Conservation (phyloP, 2,113 vertebrate genomes). For the Eira barbara region DNA sequence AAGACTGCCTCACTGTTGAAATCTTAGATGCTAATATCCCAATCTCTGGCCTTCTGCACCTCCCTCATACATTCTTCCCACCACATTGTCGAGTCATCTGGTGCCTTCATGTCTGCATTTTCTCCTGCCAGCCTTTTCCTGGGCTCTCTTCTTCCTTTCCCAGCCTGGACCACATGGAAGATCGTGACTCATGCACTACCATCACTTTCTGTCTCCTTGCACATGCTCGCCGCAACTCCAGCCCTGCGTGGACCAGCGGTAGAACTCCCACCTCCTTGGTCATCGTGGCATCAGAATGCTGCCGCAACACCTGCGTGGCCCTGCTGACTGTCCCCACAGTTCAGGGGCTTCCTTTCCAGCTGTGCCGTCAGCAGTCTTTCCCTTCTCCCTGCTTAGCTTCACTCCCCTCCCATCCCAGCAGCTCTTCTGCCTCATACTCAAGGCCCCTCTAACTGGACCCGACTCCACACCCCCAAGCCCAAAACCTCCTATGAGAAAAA, state of each 20-base stretch:
- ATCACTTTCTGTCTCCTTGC: not conserved
- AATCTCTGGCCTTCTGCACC: not conserved
- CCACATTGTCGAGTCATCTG: too few relatives aligned
- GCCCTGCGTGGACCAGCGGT: not conserved
- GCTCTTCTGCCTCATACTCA: not conserved
- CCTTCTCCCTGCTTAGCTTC: not conserved
- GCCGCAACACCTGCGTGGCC: not conserved
- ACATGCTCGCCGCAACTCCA: not conserved
- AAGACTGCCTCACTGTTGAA: not conserved
- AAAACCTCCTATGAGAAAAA: not conserved
- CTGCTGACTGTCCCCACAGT: not conserved
- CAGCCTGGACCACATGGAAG: not conserved
- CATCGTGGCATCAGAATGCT: not conserved
- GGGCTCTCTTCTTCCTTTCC: not conserved
- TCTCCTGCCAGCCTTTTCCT: not conserved
- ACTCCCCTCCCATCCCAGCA: not conserved
- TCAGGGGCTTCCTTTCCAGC: not conserved
- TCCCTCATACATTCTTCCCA: not conserved
- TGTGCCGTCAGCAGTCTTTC: not conserved
- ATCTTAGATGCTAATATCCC: too few relatives aligned
- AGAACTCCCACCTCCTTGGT: not conserved
- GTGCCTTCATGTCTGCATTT: not conserved
- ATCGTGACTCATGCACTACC: not conserved
- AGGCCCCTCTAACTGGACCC: not conserved
- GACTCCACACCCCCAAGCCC: not conserved